These are phyloP conservation scores for Dufourea novaeangliae DNA, from an alignment of 1,140 invertebrate genomes.

Conservation along the genomic window DNA sequence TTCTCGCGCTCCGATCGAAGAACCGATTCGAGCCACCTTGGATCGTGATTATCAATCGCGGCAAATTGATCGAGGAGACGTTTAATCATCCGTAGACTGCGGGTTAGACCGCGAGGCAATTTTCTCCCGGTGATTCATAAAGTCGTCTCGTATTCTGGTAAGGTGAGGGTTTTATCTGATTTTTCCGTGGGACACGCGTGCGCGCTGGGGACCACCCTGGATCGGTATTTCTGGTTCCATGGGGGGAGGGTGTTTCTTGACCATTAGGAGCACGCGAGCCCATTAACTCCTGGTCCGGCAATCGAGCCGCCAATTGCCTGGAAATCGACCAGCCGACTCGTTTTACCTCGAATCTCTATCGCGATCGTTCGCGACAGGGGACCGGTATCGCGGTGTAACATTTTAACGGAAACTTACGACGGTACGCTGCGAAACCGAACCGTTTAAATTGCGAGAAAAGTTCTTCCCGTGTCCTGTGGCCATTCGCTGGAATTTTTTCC, in stretches of 20 bases:
- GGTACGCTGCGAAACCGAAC: no score
- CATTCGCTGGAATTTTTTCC: not conserved
- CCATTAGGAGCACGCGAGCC: conserved; percentile 59
- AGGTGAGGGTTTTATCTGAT: conserved; percentile 49
- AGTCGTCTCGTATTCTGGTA: conserved; percentile 37
- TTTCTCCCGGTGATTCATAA: conserved; percentile 51
- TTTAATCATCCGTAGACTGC: conserved; percentile 25
- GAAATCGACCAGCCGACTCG: conserved; percentile 33
- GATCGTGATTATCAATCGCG: not conserved
- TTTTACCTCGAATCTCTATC: conserved; percentile 27
- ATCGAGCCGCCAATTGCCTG: conserved; percentile 27
- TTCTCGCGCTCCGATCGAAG: not conserved
- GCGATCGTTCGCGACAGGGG: not conserved
- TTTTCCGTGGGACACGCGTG: conserved; percentile 34
- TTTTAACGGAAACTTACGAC: no score
- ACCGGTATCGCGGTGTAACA: not conserved
- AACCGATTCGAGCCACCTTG: not conserved
- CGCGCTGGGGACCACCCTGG: conserved; percentile 11
- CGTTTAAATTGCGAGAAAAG: not conserved
- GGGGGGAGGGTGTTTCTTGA: conserved; percentile 49
- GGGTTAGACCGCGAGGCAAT: not conserved
- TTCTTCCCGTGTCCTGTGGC: not conserved
- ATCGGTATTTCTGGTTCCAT: conserved; percentile 52
- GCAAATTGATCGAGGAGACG: not conserved
- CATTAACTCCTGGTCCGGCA: conserved; percentile 7